phyloP scores from a whole-genome alignment of 2,113 vertebrate genomes.

The Halcyon senegalensis region DNA sequence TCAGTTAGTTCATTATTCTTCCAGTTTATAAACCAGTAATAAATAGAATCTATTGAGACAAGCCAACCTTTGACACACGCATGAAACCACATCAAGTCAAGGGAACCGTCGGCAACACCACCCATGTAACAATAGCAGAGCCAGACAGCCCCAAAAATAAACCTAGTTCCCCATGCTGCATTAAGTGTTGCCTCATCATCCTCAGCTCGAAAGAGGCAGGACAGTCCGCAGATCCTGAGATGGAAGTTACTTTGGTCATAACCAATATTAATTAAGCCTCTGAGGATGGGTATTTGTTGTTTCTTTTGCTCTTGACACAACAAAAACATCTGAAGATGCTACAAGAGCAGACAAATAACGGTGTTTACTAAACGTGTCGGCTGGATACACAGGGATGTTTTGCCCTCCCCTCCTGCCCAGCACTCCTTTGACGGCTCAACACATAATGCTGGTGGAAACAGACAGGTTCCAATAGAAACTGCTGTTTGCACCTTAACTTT shows the following conservation, averaged over 20 bases:
- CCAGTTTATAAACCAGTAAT: neutral
- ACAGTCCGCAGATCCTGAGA: neutral
- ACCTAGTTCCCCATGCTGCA: neutral
- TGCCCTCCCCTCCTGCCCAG: neutral
- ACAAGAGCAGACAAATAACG: neutral
- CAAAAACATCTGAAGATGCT: neutral
- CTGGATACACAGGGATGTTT: neutral
- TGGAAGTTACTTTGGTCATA: neutral
- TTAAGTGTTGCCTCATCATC: neutral
- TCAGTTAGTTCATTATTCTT: neutral
- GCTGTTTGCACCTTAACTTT: neutral
- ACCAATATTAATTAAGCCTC: conserved; percentile 38
- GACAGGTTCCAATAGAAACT: neutral
- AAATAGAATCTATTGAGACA: neutral
- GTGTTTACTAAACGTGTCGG: neutral
- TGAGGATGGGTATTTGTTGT: conserved; percentile 22
- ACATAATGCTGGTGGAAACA: neutral
- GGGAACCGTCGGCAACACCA: neutral
- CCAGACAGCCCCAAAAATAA: conserved; percentile 33
- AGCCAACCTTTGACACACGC: neutral
- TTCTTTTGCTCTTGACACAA: conserved; percentile 8
- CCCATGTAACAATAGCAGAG: neutral
- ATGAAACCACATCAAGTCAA: conserved; percentile 10
- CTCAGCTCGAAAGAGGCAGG: neutral
- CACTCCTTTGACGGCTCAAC: too few species aligned